Evolutionary conservation across 2,888 invertebrate genomes (phyloP).

Genomic region (Cecidostiba fungosa): DNA sequence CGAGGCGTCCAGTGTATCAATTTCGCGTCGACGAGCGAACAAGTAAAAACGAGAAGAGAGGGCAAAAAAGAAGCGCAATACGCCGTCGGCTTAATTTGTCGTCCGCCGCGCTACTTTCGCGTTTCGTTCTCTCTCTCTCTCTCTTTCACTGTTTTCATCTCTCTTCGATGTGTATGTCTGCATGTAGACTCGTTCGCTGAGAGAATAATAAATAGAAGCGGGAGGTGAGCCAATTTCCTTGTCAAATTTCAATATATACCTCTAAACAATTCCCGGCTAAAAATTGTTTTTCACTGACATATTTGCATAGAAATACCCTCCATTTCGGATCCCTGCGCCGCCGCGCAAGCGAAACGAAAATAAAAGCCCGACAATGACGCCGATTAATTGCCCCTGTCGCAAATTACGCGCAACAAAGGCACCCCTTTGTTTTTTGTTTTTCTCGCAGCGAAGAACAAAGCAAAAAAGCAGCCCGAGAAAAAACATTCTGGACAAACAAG

Average conservation of each 20-base stretch:
- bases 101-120: conserved; percentile 15
- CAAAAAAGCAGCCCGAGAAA: not conserved
- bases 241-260: conserved; percentile 27
- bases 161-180: not conserved
- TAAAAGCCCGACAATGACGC: not conserved
- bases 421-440: not conserved
- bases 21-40: not conserved
- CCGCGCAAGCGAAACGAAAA: not conserved
- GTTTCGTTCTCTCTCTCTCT: not conserved
- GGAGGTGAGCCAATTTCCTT: conserved; percentile 16
- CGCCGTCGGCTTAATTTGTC: conserved; percentile 44
- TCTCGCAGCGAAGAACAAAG: not conserved
- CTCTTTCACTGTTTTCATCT: not conserved
- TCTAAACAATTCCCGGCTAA: not conserved
- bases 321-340: not conserved
- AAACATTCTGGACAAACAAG: not conserved
- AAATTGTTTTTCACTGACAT: not conserved
- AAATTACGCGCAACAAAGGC: not conserved
- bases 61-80: conserved; percentile 18
- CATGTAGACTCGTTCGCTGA: conserved; percentile 17
- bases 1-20: conserved; percentile 5
- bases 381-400: not conserved
- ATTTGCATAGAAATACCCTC: not conserved
- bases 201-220: conserved; percentile 47
- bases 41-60: not conserved